Conservation (phyloP, 2,888 invertebrate genomes). For the Exocentrus adspersus region DNA sequence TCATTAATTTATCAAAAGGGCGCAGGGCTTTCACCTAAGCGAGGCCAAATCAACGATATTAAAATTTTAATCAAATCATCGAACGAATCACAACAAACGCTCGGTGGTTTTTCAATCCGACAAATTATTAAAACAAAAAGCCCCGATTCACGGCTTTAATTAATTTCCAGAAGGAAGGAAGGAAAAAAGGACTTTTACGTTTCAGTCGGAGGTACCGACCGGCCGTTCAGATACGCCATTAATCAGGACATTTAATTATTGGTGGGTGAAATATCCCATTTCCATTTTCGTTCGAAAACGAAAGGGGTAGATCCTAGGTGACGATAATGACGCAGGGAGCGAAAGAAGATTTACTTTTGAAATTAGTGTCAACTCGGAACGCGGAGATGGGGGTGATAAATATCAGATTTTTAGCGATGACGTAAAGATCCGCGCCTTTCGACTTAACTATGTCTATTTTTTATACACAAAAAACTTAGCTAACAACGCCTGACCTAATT, state of each 20-base stretch:
- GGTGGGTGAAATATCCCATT: constrained; percentile 56
- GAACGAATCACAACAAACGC: constrained; percentile 54
- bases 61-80: constrained; percentile 60
- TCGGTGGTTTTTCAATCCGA: constrained; percentile 51
- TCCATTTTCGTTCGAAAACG: constrained; percentile 48
- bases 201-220: background rate
- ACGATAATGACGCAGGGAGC: constrained; percentile 45
- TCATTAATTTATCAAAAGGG: constrained; percentile 55
- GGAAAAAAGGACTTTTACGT: constrained; percentile 34
- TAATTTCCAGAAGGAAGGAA: constrained; percentile 50
- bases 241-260: constrained; percentile 58
- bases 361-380: background rate
- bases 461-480: too few species aligned
- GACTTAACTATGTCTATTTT: too few species aligned
- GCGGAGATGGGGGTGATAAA: background rate
- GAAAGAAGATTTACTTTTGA: constrained; percentile 26
- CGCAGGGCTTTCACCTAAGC: constrained; percentile 30
- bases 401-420: too few species aligned
- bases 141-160: constrained; percentile 48
- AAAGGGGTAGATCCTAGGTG: constrained; percentile 50
- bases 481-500: too few species aligned
- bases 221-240: constrained; percentile 51
- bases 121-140: constrained; percentile 47
- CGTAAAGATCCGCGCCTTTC: too few species aligned
- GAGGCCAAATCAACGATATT: constrained; percentile 59